These are phyloP conservation scores for Sipha maydis DNA, from an alignment of 2,888 invertebrate genomes.

Conservation along the genomic window DNA sequence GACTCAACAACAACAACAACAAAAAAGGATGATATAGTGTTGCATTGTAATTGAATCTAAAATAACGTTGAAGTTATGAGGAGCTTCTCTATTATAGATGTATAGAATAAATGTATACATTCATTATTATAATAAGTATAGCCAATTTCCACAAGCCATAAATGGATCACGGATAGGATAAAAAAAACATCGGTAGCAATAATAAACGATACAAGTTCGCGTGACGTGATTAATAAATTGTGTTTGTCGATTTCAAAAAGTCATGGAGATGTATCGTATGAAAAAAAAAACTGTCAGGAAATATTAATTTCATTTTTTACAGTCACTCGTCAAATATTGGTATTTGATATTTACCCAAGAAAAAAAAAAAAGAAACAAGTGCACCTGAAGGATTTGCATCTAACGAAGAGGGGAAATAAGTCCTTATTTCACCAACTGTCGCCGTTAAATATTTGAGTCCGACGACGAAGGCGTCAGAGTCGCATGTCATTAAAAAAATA, in stretches of 20 bases:
- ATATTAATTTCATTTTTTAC: slow-evolving; percentile 44
- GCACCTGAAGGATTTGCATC: slow-evolving; percentile 17
- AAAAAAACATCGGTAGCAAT: not conserved
- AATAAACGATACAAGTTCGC: not conserved
- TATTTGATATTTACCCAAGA: slow-evolving; percentile 23
- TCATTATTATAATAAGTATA: not conserved
- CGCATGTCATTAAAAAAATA: slow-evolving; percentile 1
- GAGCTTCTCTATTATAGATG: not conserved
- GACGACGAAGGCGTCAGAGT: slow-evolving; percentile 16
- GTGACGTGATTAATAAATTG: slow-evolving; percentile 28
- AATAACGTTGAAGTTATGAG: not conserved
- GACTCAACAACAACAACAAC: not conserved
- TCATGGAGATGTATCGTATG: not conserved
- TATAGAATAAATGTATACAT: not conserved
- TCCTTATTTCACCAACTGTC: slow-evolving; percentile 42
- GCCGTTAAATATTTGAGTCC: slow-evolving; percentile 38
- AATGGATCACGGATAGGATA: not conserved
- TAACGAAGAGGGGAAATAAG: slow-evolving; percentile 16
- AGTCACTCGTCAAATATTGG: slow-evolving; percentile 45
- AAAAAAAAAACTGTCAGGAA: slow-evolving; percentile 26
- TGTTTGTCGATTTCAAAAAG: not conserved
- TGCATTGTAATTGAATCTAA: not conserved
- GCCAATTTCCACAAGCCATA: not conserved
- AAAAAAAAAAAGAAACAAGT: not conserved
- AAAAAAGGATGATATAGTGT: not conserved